These are phyloP conservation scores for Melitaea cinxia DNA, from an alignment of 1,140 invertebrate species.

Conservation along the genomic window DNA sequence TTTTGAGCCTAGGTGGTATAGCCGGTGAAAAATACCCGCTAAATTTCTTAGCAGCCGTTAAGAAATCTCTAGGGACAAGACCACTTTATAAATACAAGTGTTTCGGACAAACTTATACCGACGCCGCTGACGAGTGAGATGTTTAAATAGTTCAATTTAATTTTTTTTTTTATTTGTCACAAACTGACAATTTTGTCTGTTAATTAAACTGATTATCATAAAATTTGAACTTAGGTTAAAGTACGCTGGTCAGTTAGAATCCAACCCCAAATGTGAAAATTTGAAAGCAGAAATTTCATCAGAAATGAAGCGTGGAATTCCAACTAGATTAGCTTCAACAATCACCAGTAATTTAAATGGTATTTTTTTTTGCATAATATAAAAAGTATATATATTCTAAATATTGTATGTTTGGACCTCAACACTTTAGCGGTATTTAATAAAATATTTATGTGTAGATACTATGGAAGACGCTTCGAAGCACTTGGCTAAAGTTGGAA, in stretches of 20 bases:
- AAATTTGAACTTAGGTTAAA: conserved; percentile 40
- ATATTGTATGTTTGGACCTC: too few species aligned
- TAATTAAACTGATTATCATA: conserved; percentile 16
- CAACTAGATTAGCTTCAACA: conserved; percentile 46
- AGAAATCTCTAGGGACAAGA: conserved; percentile 52
- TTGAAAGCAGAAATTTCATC: conserved; percentile 48
- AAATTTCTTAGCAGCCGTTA: conserved; percentile 55
- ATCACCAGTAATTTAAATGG: conserved; percentile 42
- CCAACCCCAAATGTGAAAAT: conserved; percentile 46
- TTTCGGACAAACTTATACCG: conserved; percentile 57
- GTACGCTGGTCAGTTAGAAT: conserved; percentile 46
- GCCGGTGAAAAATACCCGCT: conserved; percentile 61
- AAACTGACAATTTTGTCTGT: too few species aligned
- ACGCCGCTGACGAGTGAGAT: conserved; percentile 57
- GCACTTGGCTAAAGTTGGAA: conserved; percentile 59
- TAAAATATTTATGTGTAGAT: conserved; percentile 43
- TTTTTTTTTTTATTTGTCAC: background rate
- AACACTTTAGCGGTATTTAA: background rate
- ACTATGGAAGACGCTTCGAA: conserved; percentile 56
- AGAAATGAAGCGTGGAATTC: conserved; percentile 53
- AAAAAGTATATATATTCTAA: too few species aligned
- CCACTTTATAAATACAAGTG: conserved; percentile 61
- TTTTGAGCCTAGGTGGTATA: conserved; percentile 47
- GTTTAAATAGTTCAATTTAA: too few species aligned
- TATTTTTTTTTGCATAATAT: conserved; percentile 29